Conservation (phyloP, 2,113 vertebrate genomes). For the Lophochroa leadbeateri region DNA sequence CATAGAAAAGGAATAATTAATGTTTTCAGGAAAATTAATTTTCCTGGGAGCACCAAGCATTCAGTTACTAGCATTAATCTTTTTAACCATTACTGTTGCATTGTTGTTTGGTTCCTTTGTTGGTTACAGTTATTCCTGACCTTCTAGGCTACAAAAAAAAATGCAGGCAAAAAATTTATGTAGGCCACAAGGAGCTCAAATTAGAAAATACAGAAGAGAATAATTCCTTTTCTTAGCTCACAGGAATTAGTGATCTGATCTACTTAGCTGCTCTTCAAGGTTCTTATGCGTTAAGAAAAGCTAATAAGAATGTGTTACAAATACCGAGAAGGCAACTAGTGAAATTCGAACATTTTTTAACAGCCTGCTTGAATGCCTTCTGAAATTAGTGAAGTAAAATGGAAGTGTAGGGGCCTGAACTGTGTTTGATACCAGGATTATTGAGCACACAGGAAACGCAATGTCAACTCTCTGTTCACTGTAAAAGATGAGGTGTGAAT, state of each 20-base stretch:
- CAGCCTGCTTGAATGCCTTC: background rate
- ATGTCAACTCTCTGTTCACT: background rate
- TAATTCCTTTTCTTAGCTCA: conserved; percentile 7
- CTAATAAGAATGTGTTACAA: conserved; percentile 1
- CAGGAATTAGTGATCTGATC: conserved; percentile 54
- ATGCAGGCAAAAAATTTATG: background rate
- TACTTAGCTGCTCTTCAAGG: conserved; percentile 42
- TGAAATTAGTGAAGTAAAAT: background rate
- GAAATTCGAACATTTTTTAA: background rate
- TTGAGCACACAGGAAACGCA: background rate
- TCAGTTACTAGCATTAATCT: conserved; percentile 34
- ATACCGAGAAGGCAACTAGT: background rate
- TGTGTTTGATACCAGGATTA: fast-evolving
- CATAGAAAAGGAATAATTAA: conserved; percentile 14
- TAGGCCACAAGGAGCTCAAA: conserved; percentile 45
- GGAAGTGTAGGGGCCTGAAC: background rate
- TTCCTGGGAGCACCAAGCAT: background rate
- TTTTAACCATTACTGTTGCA: background rate
- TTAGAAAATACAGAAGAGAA: conserved; percentile 24
- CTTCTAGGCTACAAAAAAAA: background rate
- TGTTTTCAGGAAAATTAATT: conserved; percentile 33
- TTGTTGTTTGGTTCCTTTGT: background rate
- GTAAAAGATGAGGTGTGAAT: background rate
- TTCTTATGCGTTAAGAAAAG: background rate
- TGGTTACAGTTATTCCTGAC: conserved; percentile 1